phyloP scores from a whole-genome alignment of 37 sponge, comb jelly and placozoan species.

The Cliona cf. orientalis region DNA sequence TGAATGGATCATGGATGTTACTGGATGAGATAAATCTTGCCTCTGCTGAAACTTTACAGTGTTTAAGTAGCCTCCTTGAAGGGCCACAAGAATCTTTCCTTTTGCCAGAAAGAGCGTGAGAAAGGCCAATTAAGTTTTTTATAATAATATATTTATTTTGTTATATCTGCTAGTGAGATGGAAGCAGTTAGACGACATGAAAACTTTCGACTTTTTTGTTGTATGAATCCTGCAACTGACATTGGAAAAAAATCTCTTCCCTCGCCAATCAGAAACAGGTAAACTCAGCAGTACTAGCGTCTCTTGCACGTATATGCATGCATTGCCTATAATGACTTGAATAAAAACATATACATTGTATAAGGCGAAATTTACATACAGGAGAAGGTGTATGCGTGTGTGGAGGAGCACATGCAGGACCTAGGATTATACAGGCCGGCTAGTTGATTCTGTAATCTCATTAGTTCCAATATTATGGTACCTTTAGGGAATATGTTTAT shows the following conservation, averaged over 20 bases:
- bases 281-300: too few relatives aligned
- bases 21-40: constrained; percentile 99
- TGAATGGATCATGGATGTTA: constrained; percentile 91
- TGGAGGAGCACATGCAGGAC: too few relatives aligned
- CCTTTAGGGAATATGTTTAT: too few relatives aligned
- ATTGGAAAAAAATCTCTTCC: constrained; percentile 92
- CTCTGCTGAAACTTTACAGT: constrained; percentile 91
- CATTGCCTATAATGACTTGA: neutral
- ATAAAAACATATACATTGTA: too few relatives aligned
- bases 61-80: constrained; percentile 87
- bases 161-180: neutral
- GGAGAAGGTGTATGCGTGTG: too few relatives aligned
- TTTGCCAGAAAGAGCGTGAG: constrained; percentile 79
- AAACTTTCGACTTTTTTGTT: constrained; percentile 90
- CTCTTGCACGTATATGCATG: neutral
- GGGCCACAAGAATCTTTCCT: constrained; percentile 68
- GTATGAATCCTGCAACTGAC: constrained; percentile 99
- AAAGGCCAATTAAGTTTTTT: neutral
- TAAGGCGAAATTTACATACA: too few relatives aligned
- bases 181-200: constrained; percentile 66
- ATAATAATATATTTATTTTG: neutral
- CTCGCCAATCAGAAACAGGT: constrained; percentile 87
- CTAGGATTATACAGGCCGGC: too few relatives aligned
- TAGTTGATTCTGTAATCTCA: too few relatives aligned
- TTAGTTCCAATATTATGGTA: too few relatives aligned